Evolutionary conservation across 2,797 vertebrate genomes (phyloP).

Genomic region (Tadarida brasiliensis): DNA sequence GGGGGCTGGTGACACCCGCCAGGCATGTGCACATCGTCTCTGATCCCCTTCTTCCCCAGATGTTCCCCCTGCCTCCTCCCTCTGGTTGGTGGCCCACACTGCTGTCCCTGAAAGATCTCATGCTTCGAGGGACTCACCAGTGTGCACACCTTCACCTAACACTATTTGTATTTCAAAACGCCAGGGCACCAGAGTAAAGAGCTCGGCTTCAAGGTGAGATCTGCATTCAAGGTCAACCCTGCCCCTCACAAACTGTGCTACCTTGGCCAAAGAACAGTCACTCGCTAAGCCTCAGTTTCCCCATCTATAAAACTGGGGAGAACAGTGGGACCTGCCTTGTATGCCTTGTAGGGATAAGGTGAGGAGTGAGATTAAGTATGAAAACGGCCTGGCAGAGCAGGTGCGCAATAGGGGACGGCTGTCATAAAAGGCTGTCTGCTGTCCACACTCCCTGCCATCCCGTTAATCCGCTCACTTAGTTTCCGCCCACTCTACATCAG

Average conservation of each 20-base stretch:
- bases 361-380: not conserved
- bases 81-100: not conserved
- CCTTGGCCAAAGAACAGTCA: not conserved
- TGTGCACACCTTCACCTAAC: not conserved
- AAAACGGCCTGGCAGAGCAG: not conserved
- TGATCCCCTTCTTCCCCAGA: not conserved
- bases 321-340: fast-evolving
- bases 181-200: not conserved
- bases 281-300: not conserved
- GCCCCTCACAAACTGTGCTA: fast-evolving
- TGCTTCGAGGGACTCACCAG: not conserved
- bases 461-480: fast-evolving
- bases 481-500: fast-evolving
- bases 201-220: fast-evolving
- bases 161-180: too few relatives aligned
- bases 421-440: fast-evolving
- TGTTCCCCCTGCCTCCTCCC: not conserved
- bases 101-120: not conserved
- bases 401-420: fast-evolving
- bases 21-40: too few relatives aligned
- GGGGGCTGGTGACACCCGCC: not conserved
- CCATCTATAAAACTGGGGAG: fast-evolving
- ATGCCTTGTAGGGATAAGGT: not conserved
- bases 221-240: not conserved
- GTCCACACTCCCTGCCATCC: not conserved